A percentile compares a stretch with the other conserved stretches of the same genome.
Conservation (phyloP, 2,113 vertebrate species). For the Oryzias celebensis region DNA sequence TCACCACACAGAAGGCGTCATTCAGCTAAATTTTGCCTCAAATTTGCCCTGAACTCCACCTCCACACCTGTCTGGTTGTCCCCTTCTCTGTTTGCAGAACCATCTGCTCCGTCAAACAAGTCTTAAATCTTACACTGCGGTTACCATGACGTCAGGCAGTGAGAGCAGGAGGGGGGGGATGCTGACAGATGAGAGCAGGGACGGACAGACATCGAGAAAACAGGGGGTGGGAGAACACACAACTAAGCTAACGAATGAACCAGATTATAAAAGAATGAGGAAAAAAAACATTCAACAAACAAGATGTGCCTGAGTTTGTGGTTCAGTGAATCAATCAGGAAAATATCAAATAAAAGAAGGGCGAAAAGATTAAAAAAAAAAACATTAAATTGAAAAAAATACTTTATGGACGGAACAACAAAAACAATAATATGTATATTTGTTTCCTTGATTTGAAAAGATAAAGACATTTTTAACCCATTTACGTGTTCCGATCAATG, state of each 20-base stretch:
- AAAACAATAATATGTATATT: background rate
- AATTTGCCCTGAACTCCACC: background rate
- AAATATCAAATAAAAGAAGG: background rate
- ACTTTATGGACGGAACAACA: too few species aligned
- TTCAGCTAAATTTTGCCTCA: background rate
- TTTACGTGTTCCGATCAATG: constrained; percentile 18
- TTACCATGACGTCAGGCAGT: constrained; percentile 64
- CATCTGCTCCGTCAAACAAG: constrained; percentile 46
- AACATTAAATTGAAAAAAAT: background rate
- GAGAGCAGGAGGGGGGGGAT: constrained; percentile 23
- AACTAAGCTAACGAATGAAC: constrained; percentile 8
- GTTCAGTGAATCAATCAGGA: background rate
- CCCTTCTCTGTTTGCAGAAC: constrained; percentile 22
- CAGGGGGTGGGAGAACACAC: constrained; percentile 17
- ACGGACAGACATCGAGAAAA: constrained; percentile 21
- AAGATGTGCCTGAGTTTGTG: background rate
- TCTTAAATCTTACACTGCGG: constrained; percentile 48
- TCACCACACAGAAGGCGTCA: constrained; percentile 17
- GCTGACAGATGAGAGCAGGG: constrained; percentile 24
- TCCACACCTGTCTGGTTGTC: constrained; percentile 16
- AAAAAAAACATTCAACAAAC: constrained; percentile 1
- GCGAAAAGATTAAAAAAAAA: too few species aligned
- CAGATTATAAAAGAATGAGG: constrained; percentile 20
- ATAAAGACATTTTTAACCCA: constrained; percentile 17
- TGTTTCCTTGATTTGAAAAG: constrained; percentile 9